Evolutionary conservation across 2,888 invertebrate species (phyloP).

Genomic region (Drosophila greeni): DNA sequence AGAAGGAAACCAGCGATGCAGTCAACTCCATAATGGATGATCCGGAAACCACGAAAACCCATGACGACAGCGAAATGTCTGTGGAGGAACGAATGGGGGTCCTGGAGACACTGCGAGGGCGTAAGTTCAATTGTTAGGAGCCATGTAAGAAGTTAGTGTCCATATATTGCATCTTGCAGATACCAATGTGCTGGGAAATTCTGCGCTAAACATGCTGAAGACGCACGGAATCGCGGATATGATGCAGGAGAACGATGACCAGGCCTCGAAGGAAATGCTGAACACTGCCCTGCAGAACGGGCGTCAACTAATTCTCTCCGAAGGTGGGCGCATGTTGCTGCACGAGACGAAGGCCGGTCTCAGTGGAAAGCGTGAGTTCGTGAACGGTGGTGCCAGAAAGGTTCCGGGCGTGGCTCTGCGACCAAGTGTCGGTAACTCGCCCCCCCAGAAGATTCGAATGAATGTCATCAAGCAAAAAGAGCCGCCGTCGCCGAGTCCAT

Average conservation of each 20-base stretch:
- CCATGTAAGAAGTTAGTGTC: not conserved
- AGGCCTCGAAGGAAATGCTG: slow-evolving; percentile 83
- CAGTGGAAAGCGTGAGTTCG: slow-evolving; percentile 41
- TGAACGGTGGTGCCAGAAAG: slow-evolving; percentile 50
- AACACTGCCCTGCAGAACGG: slow-evolving; percentile 91
- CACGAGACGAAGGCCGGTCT: slow-evolving; percentile 79
- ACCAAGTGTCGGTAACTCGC: slow-evolving; percentile 29
- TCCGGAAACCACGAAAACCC: slow-evolving; percentile 33
- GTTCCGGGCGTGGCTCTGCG: slow-evolving; percentile 35
- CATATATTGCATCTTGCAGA: slow-evolving; percentile 48
- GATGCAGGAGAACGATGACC: slow-evolving; percentile 89
- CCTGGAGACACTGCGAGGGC: slow-evolving; percentile 58
- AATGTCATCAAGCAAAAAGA: slow-evolving; percentile 67
- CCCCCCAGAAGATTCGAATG: slow-evolving; percentile 67
- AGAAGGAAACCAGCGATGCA: slow-evolving; percentile 78
- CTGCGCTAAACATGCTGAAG: slow-evolving; percentile 84
- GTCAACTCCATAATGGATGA: slow-evolving; percentile 78
- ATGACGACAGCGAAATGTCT: slow-evolving; percentile 63
- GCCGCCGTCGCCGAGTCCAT: slow-evolving; percentile 21
- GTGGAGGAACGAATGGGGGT: slow-evolving; percentile 69
- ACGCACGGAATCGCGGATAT: slow-evolving; percentile 90
- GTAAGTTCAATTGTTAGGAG: slow-evolving; percentile 30
- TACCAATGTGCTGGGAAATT: slow-evolving; percentile 68
- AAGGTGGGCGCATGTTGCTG: slow-evolving; percentile 87
- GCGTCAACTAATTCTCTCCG: slow-evolving; percentile 90